A percentile compares a stretch with the other conserved stretches of the same genome.
Conservation (phyloP, 2,113 vertebrate species). For the Sylvia atricapilla region DNA sequence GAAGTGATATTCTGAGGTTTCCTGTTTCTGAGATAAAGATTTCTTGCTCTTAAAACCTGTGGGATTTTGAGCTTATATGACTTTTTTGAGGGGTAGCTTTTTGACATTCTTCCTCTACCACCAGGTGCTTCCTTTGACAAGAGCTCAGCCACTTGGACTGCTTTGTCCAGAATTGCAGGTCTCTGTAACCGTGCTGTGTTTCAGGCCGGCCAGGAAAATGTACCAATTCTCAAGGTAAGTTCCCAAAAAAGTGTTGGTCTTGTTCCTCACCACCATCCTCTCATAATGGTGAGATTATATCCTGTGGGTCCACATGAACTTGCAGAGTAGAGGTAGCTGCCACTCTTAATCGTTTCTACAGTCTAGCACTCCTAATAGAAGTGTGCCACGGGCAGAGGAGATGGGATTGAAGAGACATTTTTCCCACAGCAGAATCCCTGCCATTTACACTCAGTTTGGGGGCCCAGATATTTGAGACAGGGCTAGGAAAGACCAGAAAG, state of each 20-base stretch:
- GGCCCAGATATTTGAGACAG: neutral
- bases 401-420: neutral
- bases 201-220: slow-evolving; percentile 79
- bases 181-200: slow-evolving; percentile 83
- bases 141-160: slow-evolving; percentile 75
- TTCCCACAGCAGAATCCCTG: neutral
- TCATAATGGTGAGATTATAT: neutral
- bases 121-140: slow-evolving; percentile 81
- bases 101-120: neutral
- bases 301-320: neutral
- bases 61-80: neutral
- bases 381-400: neutral
- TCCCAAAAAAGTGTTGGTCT: neutral
- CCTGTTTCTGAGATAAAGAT: neutral
- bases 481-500: neutral
- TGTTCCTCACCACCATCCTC: neutral
- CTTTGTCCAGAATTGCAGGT: slow-evolving; percentile 78
- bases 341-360: neutral
- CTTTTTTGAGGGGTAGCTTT: neutral
- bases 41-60: neutral
- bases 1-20: neutral
- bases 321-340: neutral
- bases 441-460: neutral
- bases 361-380: neutral
- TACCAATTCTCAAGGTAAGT: slow-evolving; percentile 80